Base-by-base conservation (phyloP, 2,888 invertebrate genomes). In the Timandra comae region DNA sequence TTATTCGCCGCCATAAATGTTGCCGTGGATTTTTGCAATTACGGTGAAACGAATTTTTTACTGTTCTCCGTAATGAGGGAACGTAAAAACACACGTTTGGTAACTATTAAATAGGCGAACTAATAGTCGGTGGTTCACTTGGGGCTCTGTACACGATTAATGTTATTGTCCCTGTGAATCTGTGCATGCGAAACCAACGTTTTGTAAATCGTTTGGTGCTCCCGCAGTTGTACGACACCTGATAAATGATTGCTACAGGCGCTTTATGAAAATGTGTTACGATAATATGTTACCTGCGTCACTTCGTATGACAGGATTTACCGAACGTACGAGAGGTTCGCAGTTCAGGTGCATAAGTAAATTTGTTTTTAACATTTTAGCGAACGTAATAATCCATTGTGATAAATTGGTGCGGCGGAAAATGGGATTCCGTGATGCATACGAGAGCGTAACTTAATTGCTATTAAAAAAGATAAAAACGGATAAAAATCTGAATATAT, bases 181-280 rank as follows among this genome's bases (percentile, higher is more conserved):
- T 66, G 58, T 51, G 56, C 61, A 51, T 49, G 57, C 51, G 61
- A 65, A 73, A 76, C 71, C 74, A 76, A 77, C 70, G 69, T 65
- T 71, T 67, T 67, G 67, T 66, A 63, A 72, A 71, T 68, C 64
- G 65, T 68, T 66, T 62, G n/a, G n/a, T n/a, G 53, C 60, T 63
- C 70, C 61, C 67, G 46, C 55, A 49, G 66, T 66, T 58, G 60
- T 60, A 67, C 67, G 65, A 63, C 70, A 72, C 65, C 72, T 75
- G 76, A 78, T 75, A 75, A 78, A 77, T 70, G 64, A 73, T 72
- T 53, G 70, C 74, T 63, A 56, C 58, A 53, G 67, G 68, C 66
- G 63, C 39, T 74, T 68, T 74, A 74, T 72, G 67, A 74, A 74
- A 72, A 72, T 65, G 57, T 60, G 57, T 58, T 62, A 50, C 63